These are phyloP conservation scores for Lucinisca nassula DNA, from an alignment of 2,888 invertebrate genomes.

Conservation along the genomic window DNA sequence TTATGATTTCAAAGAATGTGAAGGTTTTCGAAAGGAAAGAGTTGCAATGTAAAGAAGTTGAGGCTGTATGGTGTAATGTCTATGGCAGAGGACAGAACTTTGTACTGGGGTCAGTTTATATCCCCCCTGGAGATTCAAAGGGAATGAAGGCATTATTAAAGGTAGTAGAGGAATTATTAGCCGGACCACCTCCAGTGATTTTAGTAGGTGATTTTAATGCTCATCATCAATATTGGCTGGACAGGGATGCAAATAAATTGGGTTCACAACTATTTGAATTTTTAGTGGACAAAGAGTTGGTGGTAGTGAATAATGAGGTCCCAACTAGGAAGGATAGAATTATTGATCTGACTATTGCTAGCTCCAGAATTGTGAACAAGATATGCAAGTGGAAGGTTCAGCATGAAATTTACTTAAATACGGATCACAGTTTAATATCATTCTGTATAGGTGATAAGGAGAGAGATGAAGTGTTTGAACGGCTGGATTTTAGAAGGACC, in stretches of 20 bases:
- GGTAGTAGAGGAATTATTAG: background rate
- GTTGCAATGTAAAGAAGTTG: background rate
- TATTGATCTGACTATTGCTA: background rate
- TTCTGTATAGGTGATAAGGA: background rate
- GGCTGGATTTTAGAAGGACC: background rate
- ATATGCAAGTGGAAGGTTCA: conserved; percentile 9
- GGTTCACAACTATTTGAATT: background rate
- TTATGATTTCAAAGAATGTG: conserved; percentile 12
- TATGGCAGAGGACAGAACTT: background rate
- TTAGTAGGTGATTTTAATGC: conserved; percentile 16
- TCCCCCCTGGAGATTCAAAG: conserved; percentile 7
- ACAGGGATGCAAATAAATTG: background rate
- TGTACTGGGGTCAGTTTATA: background rate
- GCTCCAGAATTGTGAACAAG: background rate
- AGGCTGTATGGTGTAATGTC: conserved; percentile 22
- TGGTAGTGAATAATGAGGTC: background rate
- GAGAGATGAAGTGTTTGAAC: background rate
- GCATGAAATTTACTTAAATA: conserved; percentile 5
- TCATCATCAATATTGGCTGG: conserved; percentile 12
- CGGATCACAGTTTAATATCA: conserved; percentile 21
- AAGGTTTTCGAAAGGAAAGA: conserved; percentile 12
- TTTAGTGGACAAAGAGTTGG: background rate
- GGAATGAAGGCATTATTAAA: background rate
- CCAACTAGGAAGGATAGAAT: conserved; percentile 20
- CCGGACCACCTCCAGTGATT: background rate